Base-by-base conservation (phyloP, 2,888 invertebrate genomes). In the Amorpha juglandis region DNA sequence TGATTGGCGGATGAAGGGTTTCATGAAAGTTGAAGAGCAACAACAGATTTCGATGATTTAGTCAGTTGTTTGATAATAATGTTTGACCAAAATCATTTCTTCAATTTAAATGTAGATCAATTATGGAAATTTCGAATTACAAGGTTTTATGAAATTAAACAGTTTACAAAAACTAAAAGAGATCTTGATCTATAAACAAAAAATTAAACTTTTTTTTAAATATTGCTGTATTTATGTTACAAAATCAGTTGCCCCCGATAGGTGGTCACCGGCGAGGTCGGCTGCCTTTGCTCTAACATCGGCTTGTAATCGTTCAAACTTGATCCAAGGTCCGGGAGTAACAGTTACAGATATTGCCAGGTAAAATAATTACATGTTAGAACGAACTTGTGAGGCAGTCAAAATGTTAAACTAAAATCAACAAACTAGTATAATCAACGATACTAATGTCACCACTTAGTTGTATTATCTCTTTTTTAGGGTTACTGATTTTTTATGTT, bases 221-320 rank as follows among this genome's bases (percentile, higher is more conserved):
- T 16, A 38, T 27, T 52, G 16, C 7, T 1, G 16, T 58, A 19
- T 58, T 35, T 35, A 35, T 19, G 16, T 58, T 55, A 16, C 55
- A 58, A 58, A 58, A 58, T 58, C 3, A 6, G 21, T 27, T 51
- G 38, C 38, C 58, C 42, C 38, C 58, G 38, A 21, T 58, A 42
- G 12, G 38, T 19, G 58, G 38, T 38, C 19, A 42, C 11, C 19
- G 16, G 3, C 55, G 38, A 42, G 55, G 38, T 58, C 38, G 11
- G 19, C 16, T 16, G 55, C 35, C 38, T 19, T 58, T 14, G 16
- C 35, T 52, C 52, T 48, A 7, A 16, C 16, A 55, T 9, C 38
- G 4, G 19, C 42, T 58, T 19, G 19, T 42, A 58, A 58, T 42
- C 19, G 12, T 19, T 12, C 6, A 16, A 42, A 19, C 19, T 58